Percentiles rank a stretch among this genome's conserved stretches.
phyloP scores from a whole-genome alignment of 2,797 vertebrate species.

The Squalus acanthias region DNA sequence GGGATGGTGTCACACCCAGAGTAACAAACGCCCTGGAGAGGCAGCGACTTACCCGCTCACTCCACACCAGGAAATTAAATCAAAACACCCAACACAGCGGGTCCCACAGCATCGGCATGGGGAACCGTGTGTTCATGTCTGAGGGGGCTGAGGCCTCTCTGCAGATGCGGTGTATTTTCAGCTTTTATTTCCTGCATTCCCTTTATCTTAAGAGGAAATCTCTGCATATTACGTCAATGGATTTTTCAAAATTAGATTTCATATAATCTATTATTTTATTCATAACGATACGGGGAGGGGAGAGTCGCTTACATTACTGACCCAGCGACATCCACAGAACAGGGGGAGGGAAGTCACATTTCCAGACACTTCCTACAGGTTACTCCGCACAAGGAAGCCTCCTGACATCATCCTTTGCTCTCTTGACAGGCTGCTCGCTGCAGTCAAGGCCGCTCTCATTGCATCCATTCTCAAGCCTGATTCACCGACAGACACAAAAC shows the following conservation, averaged over 20 bases:
- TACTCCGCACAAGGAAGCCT: neutral
- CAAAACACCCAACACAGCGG: neutral
- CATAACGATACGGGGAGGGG: neutral
- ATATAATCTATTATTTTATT: neutral
- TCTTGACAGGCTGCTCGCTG: neutral
- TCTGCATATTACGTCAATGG: neutral
- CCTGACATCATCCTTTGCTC: neutral
- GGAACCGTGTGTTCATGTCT: neutral
- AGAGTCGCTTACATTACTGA: neutral
- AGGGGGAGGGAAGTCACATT: neutral
- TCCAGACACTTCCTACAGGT: neutral
- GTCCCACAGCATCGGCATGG: neutral
- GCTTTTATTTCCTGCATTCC: neutral
- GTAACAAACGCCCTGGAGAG: neutral
- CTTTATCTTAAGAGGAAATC: neutral
- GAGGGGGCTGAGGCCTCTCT: neutral
- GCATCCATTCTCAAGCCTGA: neutral
- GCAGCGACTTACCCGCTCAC: neutral
- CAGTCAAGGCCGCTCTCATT: neutral
- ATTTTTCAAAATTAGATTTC: neutral
- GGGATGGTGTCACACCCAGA: neutral
- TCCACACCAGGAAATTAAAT: neutral
- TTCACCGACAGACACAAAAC: neutral
- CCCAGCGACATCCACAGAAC: neutral
- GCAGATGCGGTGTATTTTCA: neutral